Evolutionary conservation across 1,140 invertebrate species (phyloP), one percentile per base, ranked within the genome.

Genomic region (Bombus confusus): DNA sequence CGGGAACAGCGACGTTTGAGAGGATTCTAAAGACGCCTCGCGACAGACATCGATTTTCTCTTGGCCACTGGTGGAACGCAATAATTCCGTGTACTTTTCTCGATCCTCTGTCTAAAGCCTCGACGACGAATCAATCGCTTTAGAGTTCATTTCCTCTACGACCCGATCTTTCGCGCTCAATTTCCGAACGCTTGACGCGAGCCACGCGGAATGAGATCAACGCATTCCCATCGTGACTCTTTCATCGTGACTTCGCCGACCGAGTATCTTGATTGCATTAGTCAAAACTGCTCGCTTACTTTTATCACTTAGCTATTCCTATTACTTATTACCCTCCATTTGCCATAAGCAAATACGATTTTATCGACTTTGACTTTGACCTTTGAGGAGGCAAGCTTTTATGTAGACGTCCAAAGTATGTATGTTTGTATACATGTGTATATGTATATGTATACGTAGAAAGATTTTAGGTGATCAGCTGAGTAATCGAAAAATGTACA

Each of bases 11-110:
- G 25, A 3, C 41, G 28, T 75, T 66, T 12, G 52, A 62, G 47
- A 4, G 52, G 76, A 47, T 37, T 62, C 72, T 31, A 79, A 80
- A 62, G 57, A 39, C 31, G 18, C 15, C 22, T 31, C 41, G n/a
- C 37, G 37, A 47, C 28, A n/a, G 64, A 28, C 66, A 83, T 83
- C 43, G 81, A 83, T 75, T 73, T 43, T 34, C 79, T 73, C 47
- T 57, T 37, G 28, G 62, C 28, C 22, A 39, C 5, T 22, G 10
- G 34, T 13, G 25, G 37, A 41, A 59, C 43, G 52, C 52, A 59
- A 72, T 84, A 72, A 84, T 72, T 84, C 76, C 68, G 52, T 79
- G 76, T 72, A 71, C 66, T 71, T 41, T 68, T 79, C 37, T 57
- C 22, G 47, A 69, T 69, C 57, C 43, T 31, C 47, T 8, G 75